Evolutionary conservation across 1,140 invertebrate species (phyloP).

Genomic region (Ostrea denselamellosa): DNA sequence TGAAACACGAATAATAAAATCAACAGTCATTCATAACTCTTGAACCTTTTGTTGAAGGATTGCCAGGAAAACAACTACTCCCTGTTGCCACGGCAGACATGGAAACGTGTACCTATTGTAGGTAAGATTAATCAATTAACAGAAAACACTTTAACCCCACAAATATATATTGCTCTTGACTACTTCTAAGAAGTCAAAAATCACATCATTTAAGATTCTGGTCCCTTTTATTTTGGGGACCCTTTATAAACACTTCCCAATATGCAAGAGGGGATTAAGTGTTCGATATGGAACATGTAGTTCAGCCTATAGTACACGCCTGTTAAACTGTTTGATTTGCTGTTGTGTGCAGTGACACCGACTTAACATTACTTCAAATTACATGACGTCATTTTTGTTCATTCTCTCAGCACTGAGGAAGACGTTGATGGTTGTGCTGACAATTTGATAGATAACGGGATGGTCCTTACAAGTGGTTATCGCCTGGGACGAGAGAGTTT

Average conservation of each 20-base stretch:
- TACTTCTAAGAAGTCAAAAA: neutral
- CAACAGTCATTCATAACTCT: neutral
- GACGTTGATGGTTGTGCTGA: constrained; percentile 18
- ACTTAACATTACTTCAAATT: neutral
- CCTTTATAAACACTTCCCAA: neutral
- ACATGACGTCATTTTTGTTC: neutral
- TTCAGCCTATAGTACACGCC: neutral
- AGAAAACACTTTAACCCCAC: neutral
- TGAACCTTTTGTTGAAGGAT: neutral
- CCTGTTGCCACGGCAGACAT: neutral
- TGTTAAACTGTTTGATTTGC: neutral
- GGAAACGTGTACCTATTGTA: neutral
- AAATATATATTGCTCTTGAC: neutral
- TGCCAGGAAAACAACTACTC: neutral
- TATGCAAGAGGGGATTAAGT: neutral
- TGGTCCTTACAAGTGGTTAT: constrained; percentile 53
- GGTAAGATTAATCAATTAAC: constrained; percentile 1
- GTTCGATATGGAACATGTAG: neutral
- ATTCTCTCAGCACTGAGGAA: neutral
- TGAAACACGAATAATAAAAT: too few relatives aligned
- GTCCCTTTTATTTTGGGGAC: neutral
- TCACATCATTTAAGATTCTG: neutral
- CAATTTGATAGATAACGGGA: constrained; percentile 39
- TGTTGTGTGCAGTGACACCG: neutral
- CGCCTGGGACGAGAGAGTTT: constrained; percentile 38